These are phyloP conservation scores for Laupala kohalensis DNA, from an alignment of 1,140 invertebrate species.

Conservation along the genomic window DNA sequence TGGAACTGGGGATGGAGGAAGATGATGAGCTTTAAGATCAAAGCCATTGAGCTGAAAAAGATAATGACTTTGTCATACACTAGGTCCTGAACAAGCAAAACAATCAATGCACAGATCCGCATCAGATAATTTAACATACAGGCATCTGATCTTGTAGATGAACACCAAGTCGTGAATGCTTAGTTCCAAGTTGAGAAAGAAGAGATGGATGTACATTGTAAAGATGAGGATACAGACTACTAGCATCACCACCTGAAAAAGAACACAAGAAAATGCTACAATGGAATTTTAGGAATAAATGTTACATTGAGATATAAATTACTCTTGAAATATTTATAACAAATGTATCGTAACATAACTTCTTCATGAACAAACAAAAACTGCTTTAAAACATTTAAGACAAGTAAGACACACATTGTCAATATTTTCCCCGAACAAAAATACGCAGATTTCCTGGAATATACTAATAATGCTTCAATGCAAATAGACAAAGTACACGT, in stretches of 20 bases:
- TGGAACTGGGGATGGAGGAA: not conserved
- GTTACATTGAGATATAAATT: no score
- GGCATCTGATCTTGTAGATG: conserved; percentile 15
- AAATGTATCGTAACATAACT: no score
- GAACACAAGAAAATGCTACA: not conserved
- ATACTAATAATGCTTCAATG: no score
- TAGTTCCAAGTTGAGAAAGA: conserved; percentile 15
- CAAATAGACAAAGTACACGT: no score
- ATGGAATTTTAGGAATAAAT: no score
- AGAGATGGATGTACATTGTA: conserved; percentile 17
- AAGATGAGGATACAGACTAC: conserved; percentile 16
- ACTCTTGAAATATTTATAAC: no score
- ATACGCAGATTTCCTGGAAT: no score
- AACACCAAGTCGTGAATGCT: conserved; percentile 13
- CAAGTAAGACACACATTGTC: not conserved
- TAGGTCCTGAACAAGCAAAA: no score
- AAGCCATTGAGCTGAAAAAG: not conserved
- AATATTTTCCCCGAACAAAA: not conserved
- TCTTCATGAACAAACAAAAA: no score
- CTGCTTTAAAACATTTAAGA: not conserved
- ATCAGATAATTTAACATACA: conserved; percentile 1
- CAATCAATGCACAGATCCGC: no score
- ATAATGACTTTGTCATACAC: not conserved
- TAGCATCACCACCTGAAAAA: conserved; percentile 13
- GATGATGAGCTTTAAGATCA: not conserved